Evolutionary conservation across 2,888 invertebrate genomes (phyloP).

Genomic region (Melinopterus prodromus): DNA sequence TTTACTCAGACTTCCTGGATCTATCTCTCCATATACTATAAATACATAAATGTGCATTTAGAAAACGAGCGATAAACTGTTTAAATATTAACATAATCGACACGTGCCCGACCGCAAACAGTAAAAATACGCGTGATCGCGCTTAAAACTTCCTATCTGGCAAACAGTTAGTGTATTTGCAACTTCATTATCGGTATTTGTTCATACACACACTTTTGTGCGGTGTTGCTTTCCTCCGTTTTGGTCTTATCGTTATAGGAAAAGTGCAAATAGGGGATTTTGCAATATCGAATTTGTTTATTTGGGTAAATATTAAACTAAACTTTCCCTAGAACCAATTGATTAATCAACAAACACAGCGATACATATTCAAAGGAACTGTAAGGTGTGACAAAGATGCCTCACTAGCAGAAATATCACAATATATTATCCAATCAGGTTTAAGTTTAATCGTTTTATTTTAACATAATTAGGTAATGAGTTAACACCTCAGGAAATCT

Average conservation of each 20-base stretch:
- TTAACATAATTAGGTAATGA: no score
- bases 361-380: no score
- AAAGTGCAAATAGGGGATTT: background rate
- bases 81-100: slow-evolving; percentile 4
- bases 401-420: no score
- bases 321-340: no score
- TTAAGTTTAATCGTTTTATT: no score
- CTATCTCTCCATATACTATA: background rate
- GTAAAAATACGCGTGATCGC: background rate
- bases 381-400: no score
- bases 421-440: no score
- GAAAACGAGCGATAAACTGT: background rate
- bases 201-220: background rate
- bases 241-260: background rate
- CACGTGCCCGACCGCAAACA: background rate
- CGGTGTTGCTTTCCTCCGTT: background rate
- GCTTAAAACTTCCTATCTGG: background rate
- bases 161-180: background rate
- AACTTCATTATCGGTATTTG: background rate
- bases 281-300: background rate
- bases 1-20: background rate
- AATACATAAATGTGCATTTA: background rate
- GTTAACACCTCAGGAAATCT: no score
- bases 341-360: no score
- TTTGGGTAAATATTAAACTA: background rate